Base-by-base conservation (phyloP, 2,113 vertebrate genomes). In the Archilochus colubris region DNA sequence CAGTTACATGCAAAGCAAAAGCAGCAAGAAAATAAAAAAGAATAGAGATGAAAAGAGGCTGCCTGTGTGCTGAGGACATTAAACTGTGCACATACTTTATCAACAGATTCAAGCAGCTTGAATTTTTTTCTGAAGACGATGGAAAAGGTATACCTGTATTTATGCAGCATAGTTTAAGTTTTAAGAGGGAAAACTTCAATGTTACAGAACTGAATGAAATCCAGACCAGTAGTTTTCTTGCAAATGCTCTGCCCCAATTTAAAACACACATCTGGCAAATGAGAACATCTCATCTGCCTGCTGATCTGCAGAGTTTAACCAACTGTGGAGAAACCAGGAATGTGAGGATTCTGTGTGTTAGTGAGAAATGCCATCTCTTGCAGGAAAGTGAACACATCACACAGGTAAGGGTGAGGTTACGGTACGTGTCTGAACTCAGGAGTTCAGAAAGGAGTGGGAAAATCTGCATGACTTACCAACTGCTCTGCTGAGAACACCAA, bases 401-500 rank as follows among this genome's bases (percentile, higher is more conserved):
- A 73, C 18, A 1, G 69, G 36, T 61, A 88, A 83, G 6, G 72
- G 94, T 96, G 94, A 95, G 86, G 88, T 95, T 96, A 96, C 2
- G 0, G 66, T 59, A 92, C 1, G 95, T 93, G 87, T 33, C 93
- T 96, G 84, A 95, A 89, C 68, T 94, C 10, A 3, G 81, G 53
- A 92, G 83, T 73, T 91, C 77, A 91, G 77, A 62, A 83, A 82
- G 66, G 84, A 90, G 72, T 63, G 83, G 93, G 83, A 70, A 93
- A 92, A 78, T 93, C 92, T 95, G 67, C 44, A 80, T 68, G 48
- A 97, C 96, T 97, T 97, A 97, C 96, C 95, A 97, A 91, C 92
- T 97, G 95, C 90, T 97, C 94, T 97, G 96, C 96, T 97, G 95
- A 93, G 62, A 96, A 95, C 95, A 96, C 48, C 94, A 94, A 93